A percentile compares a stretch with the other conserved stretches of the same genome.
phyloP scores from a whole-genome alignment of 2,797 vertebrate species.

The Chelidonichthys spinosus region DNA sequence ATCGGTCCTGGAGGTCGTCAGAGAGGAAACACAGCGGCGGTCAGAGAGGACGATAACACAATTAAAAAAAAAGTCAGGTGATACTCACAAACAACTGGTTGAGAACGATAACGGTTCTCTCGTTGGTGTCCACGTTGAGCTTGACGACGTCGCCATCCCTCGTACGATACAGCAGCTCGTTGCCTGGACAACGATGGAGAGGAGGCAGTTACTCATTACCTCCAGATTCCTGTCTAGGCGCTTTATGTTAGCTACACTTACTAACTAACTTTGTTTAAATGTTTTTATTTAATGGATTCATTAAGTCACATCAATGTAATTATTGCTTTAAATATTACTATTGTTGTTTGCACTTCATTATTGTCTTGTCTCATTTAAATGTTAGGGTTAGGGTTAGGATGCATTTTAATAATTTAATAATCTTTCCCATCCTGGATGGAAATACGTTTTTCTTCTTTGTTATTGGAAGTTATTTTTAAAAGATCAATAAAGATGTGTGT shows the following conservation, averaged over 20 bases:
- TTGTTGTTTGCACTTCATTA: not conserved
- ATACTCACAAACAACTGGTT: slow-evolving; percentile 95
- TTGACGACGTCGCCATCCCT: slow-evolving; percentile 88
- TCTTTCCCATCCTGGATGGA: not conserved
- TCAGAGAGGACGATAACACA: not conserved
- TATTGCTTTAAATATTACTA: not conserved
- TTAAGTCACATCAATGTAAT: not conserved
- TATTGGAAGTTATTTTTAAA: not conserved
- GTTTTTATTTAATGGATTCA: not conserved
- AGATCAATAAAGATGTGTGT: not conserved
- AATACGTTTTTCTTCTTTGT: not conserved
- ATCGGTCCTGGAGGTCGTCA: slow-evolving; percentile 83
- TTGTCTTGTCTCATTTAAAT: not conserved
- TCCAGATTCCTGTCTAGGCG: not conserved
- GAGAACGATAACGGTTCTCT: slow-evolving; percentile 86
- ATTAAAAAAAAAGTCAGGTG: slow-evolving; percentile 9
- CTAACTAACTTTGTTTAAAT: not conserved
- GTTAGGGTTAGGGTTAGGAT: too few relatives aligned
- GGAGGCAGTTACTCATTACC: not conserved
- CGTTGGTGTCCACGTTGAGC: slow-evolving; percentile 86
- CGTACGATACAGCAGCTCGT: slow-evolving; percentile 91
- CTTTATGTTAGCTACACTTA: not conserved
- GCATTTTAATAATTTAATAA: not conserved
- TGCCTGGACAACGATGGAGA: slow-evolving; percentile 78
- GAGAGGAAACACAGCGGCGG: not conserved